Conservation (phyloP, 2,888 invertebrate species). For the Papilio protenor region DNA sequence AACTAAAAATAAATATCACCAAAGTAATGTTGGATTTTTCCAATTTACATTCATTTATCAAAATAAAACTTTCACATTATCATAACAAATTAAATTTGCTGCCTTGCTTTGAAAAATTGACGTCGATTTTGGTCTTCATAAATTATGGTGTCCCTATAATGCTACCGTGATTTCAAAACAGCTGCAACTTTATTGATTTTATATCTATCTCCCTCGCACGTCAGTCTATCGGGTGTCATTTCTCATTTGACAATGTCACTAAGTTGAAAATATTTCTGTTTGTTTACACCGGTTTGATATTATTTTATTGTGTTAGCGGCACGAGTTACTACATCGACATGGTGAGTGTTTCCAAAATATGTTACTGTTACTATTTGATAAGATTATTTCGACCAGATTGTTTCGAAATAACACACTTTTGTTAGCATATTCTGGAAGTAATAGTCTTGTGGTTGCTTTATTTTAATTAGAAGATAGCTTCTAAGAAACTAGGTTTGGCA, state of each 20-base stretch:
- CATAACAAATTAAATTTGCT: no score
- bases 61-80: not conserved
- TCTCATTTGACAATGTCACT: constrained; percentile 28
- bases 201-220: constrained; percentile 28
- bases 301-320: constrained; percentile 28
- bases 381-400: not conserved
- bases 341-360: constrained; percentile 27
- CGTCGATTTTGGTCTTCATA: not conserved
- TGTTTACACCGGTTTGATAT: constrained; percentile 40
- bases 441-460: not conserved
- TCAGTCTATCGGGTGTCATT: constrained; percentile 35
- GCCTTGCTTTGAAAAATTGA: not conserved
- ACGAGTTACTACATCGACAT: not conserved
- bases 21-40: not conserved
- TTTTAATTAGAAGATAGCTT: not conserved
- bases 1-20: not conserved
- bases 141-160: not conserved
- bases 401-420: not conserved
- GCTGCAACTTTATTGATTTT: constrained; percentile 34
- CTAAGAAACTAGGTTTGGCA: not conserved
- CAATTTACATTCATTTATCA: not conserved
- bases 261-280: constrained; percentile 27
- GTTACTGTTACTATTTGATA: not conserved
- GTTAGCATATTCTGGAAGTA: not conserved
- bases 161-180: constrained; percentile 22